Conservation (phyloP, 2,888 invertebrate genomes). For the Podotricha telesiphe region DNA sequence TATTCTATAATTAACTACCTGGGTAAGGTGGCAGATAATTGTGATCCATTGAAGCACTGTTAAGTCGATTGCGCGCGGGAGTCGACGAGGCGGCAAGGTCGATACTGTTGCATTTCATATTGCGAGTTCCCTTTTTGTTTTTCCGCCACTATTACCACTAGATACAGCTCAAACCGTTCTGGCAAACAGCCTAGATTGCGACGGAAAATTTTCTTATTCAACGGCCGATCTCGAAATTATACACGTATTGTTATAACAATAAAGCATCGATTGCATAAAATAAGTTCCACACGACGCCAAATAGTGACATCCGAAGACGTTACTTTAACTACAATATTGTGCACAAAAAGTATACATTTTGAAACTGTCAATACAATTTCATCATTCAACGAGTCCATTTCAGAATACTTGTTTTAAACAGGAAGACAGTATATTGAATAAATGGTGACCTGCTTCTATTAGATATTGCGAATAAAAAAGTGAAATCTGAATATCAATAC, state of each 20-base stretch:
- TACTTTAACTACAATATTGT: slow-evolving; percentile 46
- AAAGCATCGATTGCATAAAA: slow-evolving; percentile 54
- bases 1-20: slow-evolving; percentile 52
- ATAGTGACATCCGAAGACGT: slow-evolving; percentile 65
- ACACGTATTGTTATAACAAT: slow-evolving; percentile 47
- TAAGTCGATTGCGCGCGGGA: slow-evolving; percentile 68
- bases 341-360: slow-evolving; percentile 23
- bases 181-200: slow-evolving; percentile 37
- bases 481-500: slow-evolving; percentile 8
- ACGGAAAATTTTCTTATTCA: slow-evolving; percentile 41
- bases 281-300: slow-evolving; percentile 51
- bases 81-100: slow-evolving; percentile 72
- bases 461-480: slow-evolving; percentile 49
- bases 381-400: neutral
- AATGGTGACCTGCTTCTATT: slow-evolving; percentile 67
- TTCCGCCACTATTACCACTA: slow-evolving; percentile 54
- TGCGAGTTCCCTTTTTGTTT: slow-evolving; percentile 51
- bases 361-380: slow-evolving; percentile 2
- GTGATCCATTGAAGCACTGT: slow-evolving; percentile 72
- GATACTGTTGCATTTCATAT: slow-evolving; percentile 67
- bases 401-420: slow-evolving; percentile 12
- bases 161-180: slow-evolving; percentile 51
- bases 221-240: slow-evolving; percentile 43
- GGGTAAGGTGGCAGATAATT: slow-evolving; percentile 63
- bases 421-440: slow-evolving; percentile 58